Base-by-base conservation (phyloP, 2,113 vertebrate species). In the Fregata magnificens region DNA sequence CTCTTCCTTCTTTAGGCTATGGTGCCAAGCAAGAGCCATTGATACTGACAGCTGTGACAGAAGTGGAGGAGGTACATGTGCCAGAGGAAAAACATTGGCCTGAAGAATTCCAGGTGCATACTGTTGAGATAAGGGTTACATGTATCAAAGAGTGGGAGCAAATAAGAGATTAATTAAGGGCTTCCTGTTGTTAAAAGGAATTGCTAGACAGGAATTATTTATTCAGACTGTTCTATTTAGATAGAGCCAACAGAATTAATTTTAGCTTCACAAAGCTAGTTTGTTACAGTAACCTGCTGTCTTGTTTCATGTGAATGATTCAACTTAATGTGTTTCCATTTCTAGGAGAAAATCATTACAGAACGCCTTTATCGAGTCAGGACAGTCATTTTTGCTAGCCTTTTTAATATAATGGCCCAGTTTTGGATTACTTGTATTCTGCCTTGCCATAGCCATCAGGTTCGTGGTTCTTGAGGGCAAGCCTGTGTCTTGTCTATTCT, bases 81-180 rank as follows among this genome's bases (percentile, higher is more conserved):
- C 94, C 89, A 31, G 98, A 98, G 59, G 98, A 97, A 86, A 89
- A 97, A 34, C 97, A 29, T 61, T 94, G 97, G n/a, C 94, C 97
- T 49, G 96, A 98, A 80, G 98, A 98, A 31, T 88, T 97, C 53
- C 97, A 98, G 98, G 99, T 99, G 91, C 94, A 82, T 81, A 55
- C 26, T 49, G 11, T 88, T 91, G 72, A 74, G 86, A 95, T 89
- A 71, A 82, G 55, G 28, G 18, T 85, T 91, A 56, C 14, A 6
- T 72, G 45, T 72, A 38, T 91, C 81, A 66, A 66, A 78, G 66
- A 88, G n/a, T 45, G 55, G 66, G 76, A 78, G 69, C 90, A 89
- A 95, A 86, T 31, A 88, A 72, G 24, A 73, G 45, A 47, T 94
- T 80, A 93, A 89, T 26, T 62, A 85, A 62, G 65, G 47, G 20